Evolutionary conservation across 2,113 vertebrate genomes (phyloP).

Genomic region (Sus scrofa): DNA sequence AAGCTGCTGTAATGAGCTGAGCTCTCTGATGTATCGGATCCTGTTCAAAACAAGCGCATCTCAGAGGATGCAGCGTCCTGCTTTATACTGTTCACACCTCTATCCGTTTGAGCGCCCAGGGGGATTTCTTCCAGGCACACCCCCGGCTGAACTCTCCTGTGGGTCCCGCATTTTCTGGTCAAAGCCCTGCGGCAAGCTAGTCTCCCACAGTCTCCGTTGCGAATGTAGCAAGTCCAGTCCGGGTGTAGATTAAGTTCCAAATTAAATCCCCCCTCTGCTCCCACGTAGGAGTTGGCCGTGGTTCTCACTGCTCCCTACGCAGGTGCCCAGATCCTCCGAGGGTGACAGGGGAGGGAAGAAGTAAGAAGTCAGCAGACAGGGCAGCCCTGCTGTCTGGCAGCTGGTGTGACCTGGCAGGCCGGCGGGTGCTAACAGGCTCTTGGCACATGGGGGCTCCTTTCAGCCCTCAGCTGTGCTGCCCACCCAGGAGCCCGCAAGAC

Average conservation of each 20-base stretch:
- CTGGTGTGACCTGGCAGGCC: no score
- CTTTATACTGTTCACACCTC: background rate
- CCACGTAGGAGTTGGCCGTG: accelerated
- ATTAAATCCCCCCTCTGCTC: no score
- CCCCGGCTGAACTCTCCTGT: background rate
- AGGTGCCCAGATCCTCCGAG: background rate
- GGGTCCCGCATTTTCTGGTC: background rate
- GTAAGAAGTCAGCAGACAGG: accelerated
- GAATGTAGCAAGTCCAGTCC: background rate
- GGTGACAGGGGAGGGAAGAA: no score
- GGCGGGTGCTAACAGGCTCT: background rate
- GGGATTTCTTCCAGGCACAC: no score
- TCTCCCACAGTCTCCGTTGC: no score
- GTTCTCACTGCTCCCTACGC: no score
- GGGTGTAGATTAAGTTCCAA: background rate
- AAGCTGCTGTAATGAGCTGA: background rate
- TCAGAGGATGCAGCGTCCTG: background rate
- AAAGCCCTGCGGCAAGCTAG: accelerated
- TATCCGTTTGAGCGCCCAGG: background rate
- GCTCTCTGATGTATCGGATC: background rate
- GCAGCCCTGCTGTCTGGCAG: background rate
- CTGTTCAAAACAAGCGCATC: background rate
- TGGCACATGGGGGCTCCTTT: accelerated
- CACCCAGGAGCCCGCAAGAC: no score
- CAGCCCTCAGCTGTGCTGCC: background rate